Evolutionary conservation across 1,140 invertebrate species (phyloP).

Genomic region (Neocloeon triangulifer): DNA sequence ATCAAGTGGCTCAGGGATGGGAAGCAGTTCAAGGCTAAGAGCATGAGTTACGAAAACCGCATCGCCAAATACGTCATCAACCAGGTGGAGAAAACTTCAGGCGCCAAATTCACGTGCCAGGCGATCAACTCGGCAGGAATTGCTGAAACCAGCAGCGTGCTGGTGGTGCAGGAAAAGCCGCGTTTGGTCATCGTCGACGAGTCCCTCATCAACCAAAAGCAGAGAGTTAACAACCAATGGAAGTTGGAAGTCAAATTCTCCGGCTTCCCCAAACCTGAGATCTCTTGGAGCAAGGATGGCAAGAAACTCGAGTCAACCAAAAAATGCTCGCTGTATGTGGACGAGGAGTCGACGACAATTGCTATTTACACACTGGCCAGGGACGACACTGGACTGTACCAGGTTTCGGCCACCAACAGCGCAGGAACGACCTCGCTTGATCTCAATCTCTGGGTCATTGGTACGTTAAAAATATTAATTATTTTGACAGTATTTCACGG

Average conservation of each 20-base stretch:
- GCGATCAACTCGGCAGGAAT: conserved; percentile 48
- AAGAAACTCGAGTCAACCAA: conserved; percentile 13
- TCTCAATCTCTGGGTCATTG: conserved; percentile 54
- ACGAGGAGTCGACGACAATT: conserved; percentile 31
- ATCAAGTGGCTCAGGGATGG: conserved; percentile 45
- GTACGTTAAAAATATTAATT: too few species aligned
- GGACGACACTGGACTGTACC: conserved; percentile 38
- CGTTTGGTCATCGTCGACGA: conserved; percentile 36
- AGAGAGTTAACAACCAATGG: conserved; percentile 32
- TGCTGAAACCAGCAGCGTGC: conserved; percentile 37
- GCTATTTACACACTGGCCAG: conserved; percentile 31
- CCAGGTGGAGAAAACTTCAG: conserved; percentile 33
- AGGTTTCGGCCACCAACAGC: conserved; percentile 36
- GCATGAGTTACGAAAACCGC: conserved; percentile 42
- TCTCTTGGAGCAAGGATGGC: conserved; percentile 27
- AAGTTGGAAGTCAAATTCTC: conserved; percentile 30
- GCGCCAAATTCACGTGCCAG: conserved; percentile 43
- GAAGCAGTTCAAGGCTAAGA: conserved; percentile 18
- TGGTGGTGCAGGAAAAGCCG: conserved; percentile 38
- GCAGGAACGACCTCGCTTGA: conserved; percentile 44
- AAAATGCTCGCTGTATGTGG: conserved; percentile 27
- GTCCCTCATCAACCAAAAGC: conserved; percentile 29
- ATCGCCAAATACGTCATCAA: conserved; percentile 45
- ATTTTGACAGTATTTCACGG: too few species aligned
- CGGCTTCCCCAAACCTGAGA: conserved; percentile 40